Evolutionary conservation across 1,140 invertebrate genomes (phyloP).

Genomic region (Zaprionus inermis): DNA sequence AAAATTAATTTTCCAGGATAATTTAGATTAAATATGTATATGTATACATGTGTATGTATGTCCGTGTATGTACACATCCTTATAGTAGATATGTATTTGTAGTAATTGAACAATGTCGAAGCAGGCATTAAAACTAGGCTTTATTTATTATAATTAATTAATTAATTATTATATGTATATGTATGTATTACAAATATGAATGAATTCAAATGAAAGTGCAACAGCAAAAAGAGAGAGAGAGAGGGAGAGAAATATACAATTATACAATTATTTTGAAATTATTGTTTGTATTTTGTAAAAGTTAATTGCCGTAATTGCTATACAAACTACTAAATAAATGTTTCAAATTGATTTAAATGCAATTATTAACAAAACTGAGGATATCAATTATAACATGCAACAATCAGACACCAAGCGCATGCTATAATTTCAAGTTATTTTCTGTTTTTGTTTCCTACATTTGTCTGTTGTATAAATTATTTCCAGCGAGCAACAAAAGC

Average conservation of each 20-base stretch:
- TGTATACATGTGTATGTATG: slow-evolving; percentile 26
- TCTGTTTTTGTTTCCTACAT: slow-evolving; percentile 43
- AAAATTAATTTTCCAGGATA: slow-evolving; percentile 99
- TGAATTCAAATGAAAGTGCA: slow-evolving; percentile 33
- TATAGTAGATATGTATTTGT: slow-evolving; percentile 79
- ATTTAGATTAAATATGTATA: slow-evolving; percentile 90
- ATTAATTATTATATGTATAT: slow-evolving; percentile 48
- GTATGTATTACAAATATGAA: slow-evolving; percentile 34
- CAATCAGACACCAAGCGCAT: neutral
- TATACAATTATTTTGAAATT: slow-evolving; percentile 3
- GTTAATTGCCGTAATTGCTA: slow-evolving; percentile 50
- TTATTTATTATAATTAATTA: slow-evolving; percentile 80
- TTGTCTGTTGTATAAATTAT: slow-evolving; percentile 58
- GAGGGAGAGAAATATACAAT: slow-evolving; percentile 19
- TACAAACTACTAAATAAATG: slow-evolving; percentile 35
- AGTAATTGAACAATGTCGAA: slow-evolving; percentile 77
- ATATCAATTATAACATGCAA: slow-evolving; percentile 34
- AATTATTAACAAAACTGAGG: slow-evolving; percentile 35
- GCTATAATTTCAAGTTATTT: slow-evolving; percentile 32
- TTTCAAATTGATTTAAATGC: slow-evolving; percentile 42
- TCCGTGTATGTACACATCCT: slow-evolving; percentile 51
- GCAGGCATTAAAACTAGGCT: slow-evolving; percentile 80
- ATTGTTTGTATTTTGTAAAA: slow-evolving; percentile 37
- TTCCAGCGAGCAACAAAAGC: slow-evolving; percentile 35
- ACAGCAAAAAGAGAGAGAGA: slow-evolving; percentile 18